Evolutionary conservation across 1,140 invertebrate genomes (phyloP).

Genomic region (Drosophila setifemur): DNA sequence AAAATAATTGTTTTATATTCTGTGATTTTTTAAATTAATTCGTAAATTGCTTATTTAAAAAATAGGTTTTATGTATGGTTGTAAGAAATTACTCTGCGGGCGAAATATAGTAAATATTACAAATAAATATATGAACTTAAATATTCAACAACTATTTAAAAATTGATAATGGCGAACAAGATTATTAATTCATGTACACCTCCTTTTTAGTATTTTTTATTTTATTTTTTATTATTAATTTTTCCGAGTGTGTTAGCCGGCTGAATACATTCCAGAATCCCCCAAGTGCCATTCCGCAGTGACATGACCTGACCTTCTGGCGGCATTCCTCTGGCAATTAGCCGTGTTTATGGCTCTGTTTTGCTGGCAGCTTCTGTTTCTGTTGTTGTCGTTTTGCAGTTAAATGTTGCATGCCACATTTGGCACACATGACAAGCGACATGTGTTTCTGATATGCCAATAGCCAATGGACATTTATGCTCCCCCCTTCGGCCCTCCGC

Average conservation of each 20-base stretch:
- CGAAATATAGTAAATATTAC: no score
- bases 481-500: background rate
- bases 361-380: constrained; percentile 12
- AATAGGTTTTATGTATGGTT: no score
- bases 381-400: constrained; percentile 46
- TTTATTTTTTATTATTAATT: background rate
- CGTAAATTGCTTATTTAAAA: no score
- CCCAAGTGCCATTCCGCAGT: constrained; percentile 39
- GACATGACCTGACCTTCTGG: constrained; percentile 58
- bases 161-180: no score
- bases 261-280: constrained; percentile 2
- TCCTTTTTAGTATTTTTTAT: background rate
- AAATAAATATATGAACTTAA: no score
- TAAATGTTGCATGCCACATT: constrained; percentile 81
- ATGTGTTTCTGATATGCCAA: constrained; percentile 74
- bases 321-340: constrained; percentile 71
- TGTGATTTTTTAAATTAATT: no score
- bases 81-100: no score
- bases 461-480: constrained; percentile 36
- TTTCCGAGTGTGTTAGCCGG: constrained; percentile 3
- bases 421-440: constrained; percentile 74
- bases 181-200: no score
- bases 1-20: no score
- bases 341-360: constrained; percentile 62
- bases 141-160: no score